Conservation (phyloP, 2,113 vertebrate genomes). For the Gnathonemus echidnorhynchus region DNA sequence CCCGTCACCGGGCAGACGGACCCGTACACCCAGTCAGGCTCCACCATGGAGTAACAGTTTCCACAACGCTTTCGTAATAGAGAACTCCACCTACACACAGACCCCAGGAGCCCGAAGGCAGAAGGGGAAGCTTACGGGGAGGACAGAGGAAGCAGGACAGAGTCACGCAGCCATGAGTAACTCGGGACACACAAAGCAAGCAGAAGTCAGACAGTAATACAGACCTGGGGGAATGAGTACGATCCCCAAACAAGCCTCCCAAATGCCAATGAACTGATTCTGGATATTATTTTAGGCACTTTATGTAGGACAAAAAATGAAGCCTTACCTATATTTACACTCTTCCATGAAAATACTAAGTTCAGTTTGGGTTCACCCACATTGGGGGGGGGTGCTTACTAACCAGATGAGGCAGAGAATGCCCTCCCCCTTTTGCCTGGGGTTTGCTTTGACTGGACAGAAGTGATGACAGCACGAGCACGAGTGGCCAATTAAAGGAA, state of each 20-base stretch:
- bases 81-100: neutral
- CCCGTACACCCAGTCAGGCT: neutral
- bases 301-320: neutral
- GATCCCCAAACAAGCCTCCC: neutral
- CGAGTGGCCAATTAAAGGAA: neutral
- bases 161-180: neutral
- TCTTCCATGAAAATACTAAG: neutral
- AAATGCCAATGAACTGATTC: neutral
- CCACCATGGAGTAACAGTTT: conserved; percentile 4
- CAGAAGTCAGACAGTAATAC: neutral
- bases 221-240: neutral
- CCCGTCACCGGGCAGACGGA: neutral
- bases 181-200: neutral
- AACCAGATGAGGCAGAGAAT: neutral
- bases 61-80: neutral
- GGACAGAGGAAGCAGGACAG: neutral
- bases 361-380: neutral
- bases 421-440: neutral
- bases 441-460: neutral
- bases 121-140: neutral
- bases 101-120: neutral
- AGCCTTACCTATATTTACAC: neutral
- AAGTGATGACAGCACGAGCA: neutral
- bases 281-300: neutral
- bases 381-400: neutral